Percentiles rank a stretch among this genome's conserved stretches.
Conservation (phyloP, 2,888 invertebrate species). For the Drosophila falleni region DNA sequence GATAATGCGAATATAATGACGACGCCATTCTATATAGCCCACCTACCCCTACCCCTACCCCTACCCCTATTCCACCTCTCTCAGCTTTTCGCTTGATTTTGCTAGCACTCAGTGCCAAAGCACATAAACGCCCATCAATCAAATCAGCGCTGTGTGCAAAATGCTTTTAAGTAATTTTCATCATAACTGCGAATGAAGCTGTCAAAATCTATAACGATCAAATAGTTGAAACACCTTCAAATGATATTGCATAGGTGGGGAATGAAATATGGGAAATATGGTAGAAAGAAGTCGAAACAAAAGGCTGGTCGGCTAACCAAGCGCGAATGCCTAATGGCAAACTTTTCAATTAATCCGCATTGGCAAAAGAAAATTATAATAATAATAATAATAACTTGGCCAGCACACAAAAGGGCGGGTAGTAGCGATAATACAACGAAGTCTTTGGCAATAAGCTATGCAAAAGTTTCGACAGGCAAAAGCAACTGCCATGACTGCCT, state of each 20-base stretch:
- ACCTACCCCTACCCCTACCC: not conserved
- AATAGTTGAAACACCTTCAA: constrained; percentile 68
- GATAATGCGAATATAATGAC: constrained; percentile 79
- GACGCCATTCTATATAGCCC: constrained; percentile 27
- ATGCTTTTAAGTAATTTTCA: constrained; percentile 80
- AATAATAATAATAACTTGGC: constrained; percentile 76
- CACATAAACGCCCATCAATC: constrained; percentile 77
- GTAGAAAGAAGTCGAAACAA: constrained; percentile 36
- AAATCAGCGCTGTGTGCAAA: constrained; percentile 72
- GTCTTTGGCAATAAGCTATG: constrained; percentile 46
- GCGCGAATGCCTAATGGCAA: constrained; percentile 77
- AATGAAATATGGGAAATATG: not conserved
- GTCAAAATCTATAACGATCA: constrained; percentile 79
- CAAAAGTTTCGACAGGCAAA: constrained; percentile 71
- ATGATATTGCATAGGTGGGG: constrained; percentile 19
- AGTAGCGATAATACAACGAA: constrained; percentile 16
- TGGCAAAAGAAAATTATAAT: constrained; percentile 73
- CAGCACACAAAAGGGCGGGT: constrained; percentile 33
- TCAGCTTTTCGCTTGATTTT: constrained; percentile 3
- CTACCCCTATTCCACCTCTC: not conserved
- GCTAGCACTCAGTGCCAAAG: constrained; percentile 25
- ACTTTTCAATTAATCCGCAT: constrained; percentile 81
- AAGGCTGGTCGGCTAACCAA: constrained; percentile 64
- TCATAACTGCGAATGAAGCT: constrained; percentile 70
- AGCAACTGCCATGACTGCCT: constrained; percentile 27